Percentiles rank a stretch among this genome's conserved stretches.
Evolutionary conservation across 2,113 vertebrate genomes (phyloP).

Genomic region (Dinomys branickii): DNA sequence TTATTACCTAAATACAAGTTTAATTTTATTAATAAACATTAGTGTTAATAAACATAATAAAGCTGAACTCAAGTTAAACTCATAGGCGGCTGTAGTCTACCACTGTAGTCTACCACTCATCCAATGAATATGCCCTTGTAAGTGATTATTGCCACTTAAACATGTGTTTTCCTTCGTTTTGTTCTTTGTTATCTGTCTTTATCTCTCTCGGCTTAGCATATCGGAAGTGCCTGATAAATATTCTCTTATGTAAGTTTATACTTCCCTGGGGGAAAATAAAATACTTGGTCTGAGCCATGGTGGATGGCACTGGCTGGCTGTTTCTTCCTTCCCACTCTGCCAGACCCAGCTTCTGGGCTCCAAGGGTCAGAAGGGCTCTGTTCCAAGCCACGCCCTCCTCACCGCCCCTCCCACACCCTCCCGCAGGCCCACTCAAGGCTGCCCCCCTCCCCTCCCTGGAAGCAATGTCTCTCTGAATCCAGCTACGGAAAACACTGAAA

Average conservation of each 20-base stretch:
- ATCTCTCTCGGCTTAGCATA: neutral
- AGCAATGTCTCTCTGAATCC: neutral
- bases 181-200: neutral
- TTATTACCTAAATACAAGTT: neutral
- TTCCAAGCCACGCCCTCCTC: neutral
- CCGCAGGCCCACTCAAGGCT: neutral
- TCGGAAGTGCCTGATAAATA: neutral
- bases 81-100: neutral
- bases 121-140: neutral
- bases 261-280: conserved; percentile 18
- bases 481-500: conserved; percentile 36
- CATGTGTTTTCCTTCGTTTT: neutral
- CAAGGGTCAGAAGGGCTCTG: too few species aligned
- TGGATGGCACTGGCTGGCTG: too few species aligned
- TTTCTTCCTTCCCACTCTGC: neutral
- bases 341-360: too few species aligned
- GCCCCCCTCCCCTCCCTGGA: neutral
- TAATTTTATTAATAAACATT: conserved; percentile 27
- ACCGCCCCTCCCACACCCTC: neutral
- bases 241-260: neutral
- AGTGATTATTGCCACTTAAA: neutral
- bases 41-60: conserved; percentile 12
- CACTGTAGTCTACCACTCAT: neutral
- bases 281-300: neutral
- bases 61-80: neutral